Evolutionary conservation across 2,113 vertebrate genomes (phyloP).

Genomic region (Speoplatyrhinus poulsoni): DNA sequence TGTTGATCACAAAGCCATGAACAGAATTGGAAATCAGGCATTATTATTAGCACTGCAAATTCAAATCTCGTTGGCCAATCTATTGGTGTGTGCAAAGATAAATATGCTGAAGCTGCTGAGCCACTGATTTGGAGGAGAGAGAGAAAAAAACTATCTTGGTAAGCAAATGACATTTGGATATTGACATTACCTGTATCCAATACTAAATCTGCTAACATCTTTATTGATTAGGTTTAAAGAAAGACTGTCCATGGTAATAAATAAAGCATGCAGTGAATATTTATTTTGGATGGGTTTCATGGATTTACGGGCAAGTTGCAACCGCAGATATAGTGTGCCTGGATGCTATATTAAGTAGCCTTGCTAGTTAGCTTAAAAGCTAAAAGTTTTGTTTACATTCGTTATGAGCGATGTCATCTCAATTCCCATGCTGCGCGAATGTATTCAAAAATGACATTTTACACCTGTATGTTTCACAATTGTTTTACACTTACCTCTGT

Average conservation of each 20-base stretch:
- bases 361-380: constrained; percentile 48
- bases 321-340: background rate
- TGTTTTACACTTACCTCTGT: constrained; percentile 40
- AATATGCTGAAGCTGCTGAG: background rate
- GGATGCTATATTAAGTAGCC: background rate
- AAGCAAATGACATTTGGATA: too few species aligned
- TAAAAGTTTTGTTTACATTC: constrained; percentile 75
- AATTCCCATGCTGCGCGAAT: background rate
- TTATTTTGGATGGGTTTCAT: too few species aligned
- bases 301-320: background rate
- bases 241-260: too few species aligned
- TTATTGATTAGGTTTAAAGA: too few species aligned
- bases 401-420: constrained; percentile 52
- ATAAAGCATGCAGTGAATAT: too few species aligned
- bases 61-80: background rate
- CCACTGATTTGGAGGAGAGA: background rate
- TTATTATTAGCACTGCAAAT: background rate
- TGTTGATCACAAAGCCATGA: constrained; percentile 37
- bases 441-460: accelerated
- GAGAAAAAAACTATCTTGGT: too few species aligned
- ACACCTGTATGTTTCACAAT: accelerated
- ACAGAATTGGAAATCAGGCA: background rate
- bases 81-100: background rate
- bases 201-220: too few species aligned
- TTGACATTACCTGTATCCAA: too few species aligned